Evolutionary conservation across 2,797 vertebrate genomes (phyloP).

Genomic region (Pangasius djambal): DNA sequence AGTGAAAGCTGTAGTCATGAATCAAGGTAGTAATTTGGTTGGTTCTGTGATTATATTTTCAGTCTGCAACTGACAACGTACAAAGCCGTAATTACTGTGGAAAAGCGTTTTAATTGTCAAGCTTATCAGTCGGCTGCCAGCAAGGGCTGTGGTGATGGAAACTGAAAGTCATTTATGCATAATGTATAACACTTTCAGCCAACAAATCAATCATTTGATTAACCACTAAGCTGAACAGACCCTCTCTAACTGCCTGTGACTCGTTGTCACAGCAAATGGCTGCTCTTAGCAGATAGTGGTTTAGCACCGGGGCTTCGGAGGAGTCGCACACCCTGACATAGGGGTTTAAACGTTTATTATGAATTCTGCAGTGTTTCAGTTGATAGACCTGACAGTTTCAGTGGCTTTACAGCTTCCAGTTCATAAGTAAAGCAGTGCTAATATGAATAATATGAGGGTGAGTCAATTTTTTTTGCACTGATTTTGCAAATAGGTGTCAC

Average conservation of each 20-base stretch:
- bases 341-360: background rate
- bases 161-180: conserved; percentile 24
- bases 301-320: background rate
- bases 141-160: conserved; percentile 1
- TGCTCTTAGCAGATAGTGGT: background rate
- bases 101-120: conserved; percentile 9
- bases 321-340: background rate
- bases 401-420: background rate
- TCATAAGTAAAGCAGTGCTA: background rate
- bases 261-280: conserved; percentile 2
- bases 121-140: conserved; percentile 20
- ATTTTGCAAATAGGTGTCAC: background rate
- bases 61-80: background rate
- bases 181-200: conserved; percentile 6
- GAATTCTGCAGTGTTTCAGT: background rate
- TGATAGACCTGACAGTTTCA: background rate
- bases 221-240: conserved; percentile 4
- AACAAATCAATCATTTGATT: conserved; percentile 42
- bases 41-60: background rate
- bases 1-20: background rate
- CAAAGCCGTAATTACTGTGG: background rate
- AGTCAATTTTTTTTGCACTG: background rate
- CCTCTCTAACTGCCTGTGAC: background rate
- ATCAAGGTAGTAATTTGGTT: background rate
- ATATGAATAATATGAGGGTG: background rate